Evolutionary conservation across 2,113 vertebrate genomes (phyloP).

Genomic region (Accipiter cooperii): DNA sequence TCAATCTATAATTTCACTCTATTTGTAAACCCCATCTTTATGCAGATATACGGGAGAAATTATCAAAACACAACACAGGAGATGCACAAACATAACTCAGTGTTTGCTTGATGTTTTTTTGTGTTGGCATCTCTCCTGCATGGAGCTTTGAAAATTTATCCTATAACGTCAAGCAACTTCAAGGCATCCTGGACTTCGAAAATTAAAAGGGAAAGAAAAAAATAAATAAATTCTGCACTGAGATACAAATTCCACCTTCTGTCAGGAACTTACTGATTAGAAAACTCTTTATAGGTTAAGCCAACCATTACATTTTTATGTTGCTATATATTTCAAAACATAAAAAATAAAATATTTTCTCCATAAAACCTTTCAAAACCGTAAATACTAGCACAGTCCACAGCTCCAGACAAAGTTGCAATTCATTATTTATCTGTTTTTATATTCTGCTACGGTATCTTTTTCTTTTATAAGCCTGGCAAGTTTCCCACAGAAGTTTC

Average conservation of each 20-base stretch:
- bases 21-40: slow-evolving; percentile 33
- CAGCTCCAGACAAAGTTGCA: slow-evolving; percentile 14
- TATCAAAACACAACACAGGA: slow-evolving; percentile 43
- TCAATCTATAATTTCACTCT: slow-evolving; percentile 25
- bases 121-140: slow-evolving; percentile 25
- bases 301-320: slow-evolving; percentile 72
- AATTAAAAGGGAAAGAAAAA: slow-evolving; percentile 66
- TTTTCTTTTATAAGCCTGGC: slow-evolving; percentile 56
- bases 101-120: slow-evolving; percentile 17
- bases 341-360: slow-evolving; percentile 67
- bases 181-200: slow-evolving; percentile 54
- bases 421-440: slow-evolving; percentile 62
- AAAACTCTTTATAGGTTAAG: slow-evolving; percentile 74
- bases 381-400: slow-evolving; percentile 48
- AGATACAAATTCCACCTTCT: slow-evolving; percentile 71
- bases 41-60: slow-evolving; percentile 50
- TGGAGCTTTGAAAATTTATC: slow-evolving; percentile 63
- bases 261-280: slow-evolving; percentile 71
- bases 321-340: slow-evolving; percentile 65
- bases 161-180: slow-evolving; percentile 43
- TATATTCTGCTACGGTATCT: slow-evolving; percentile 45
- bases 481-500: slow-evolving; percentile 52
- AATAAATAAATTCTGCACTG: slow-evolving; percentile 49
- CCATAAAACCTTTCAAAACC: slow-evolving; percentile 60
- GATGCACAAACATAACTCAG: slow-evolving; percentile 13